Evolutionary conservation across 2,797 vertebrate species (phyloP), one percentile per base, ranked within the genome.

Genomic region (Capromys pilorides): DNA sequence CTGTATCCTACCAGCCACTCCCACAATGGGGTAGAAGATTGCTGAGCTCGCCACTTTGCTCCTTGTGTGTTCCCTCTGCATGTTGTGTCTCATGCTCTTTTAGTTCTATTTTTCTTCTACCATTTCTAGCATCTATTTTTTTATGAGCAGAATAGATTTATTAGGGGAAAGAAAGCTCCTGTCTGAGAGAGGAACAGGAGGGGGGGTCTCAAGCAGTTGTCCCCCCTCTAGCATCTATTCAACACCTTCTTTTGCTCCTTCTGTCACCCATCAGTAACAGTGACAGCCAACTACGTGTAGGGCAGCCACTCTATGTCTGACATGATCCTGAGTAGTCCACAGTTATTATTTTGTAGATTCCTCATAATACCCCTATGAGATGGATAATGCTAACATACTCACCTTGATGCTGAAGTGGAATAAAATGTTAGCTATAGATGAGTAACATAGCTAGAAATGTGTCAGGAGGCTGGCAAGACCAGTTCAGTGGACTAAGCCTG

Each of bases 341-440:
- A 49, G 75, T 93, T 87, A 67, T n/a, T 78, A 36, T 81, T 92
- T 75, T 82, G 16, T 39, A 86, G 39, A 86, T 77, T 90, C 31
- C 6, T 83, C 31, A 39, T 39, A 62, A 88, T 54, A n/a, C 6
- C 5, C 22, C 59, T 14, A 85, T 33, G 57, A 85, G 33, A 79
- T 77, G 62, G 7, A 4, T 80, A 57, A 22, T 64, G 51, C 21
- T 51, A 75, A 78, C 39, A 73, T 6, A 39, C 13, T 16, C 33
- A 71, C 39, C 67, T 86, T 61, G 59, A 66, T 9, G 22, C 45
- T 71, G 24, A 80, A 36, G 6, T 71, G 2, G 45, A 90, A n/a
- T 54, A 91, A 82, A 79, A 64, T 57, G 64, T 19, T 49, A 9
- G 33, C 18, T 85, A 36, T 39, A 71, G 12, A 64, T 71, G 19